These are phyloP conservation scores for Tanytarsus gracilentus DNA, from an alignment of 2,888 invertebrate genomes.

Conservation along the genomic window DNA sequence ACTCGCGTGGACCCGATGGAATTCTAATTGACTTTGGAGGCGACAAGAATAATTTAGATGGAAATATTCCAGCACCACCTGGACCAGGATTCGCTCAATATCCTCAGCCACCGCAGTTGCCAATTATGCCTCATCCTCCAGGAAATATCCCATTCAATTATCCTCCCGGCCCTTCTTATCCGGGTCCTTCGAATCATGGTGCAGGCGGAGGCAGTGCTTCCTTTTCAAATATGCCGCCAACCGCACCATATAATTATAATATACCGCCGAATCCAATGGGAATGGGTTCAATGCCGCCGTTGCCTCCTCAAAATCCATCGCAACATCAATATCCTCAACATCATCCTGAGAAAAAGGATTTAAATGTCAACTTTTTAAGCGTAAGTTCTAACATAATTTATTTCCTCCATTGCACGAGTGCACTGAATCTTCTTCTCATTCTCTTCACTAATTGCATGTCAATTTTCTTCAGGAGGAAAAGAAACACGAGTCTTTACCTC, in stretches of 20 bases:
- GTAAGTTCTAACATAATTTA: slow-evolving; percentile 35
- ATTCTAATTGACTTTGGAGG: slow-evolving; percentile 56
- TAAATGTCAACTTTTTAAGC: slow-evolving; percentile 51
- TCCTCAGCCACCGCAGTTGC: slow-evolving; percentile 60
- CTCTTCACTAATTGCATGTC: background rate
- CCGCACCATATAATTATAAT: slow-evolving; percentile 35
- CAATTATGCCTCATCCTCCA: slow-evolving; percentile 47
- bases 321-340: slow-evolving; percentile 32
- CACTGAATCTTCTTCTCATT: background rate
- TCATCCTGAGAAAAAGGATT: slow-evolving; percentile 50
- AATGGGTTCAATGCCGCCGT: slow-evolving; percentile 57
- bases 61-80: slow-evolving; percentile 49
- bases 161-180: slow-evolving; percentile 50
- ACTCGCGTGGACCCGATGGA: slow-evolving; percentile 49
- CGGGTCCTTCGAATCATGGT: slow-evolving; percentile 43
- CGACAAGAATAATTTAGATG: slow-evolving; percentile 51
- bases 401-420: background rate
- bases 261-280: slow-evolving; percentile 41
- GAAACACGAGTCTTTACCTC: slow-evolving; percentile 38
- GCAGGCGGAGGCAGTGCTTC: slow-evolving; percentile 45
- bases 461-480: slow-evolving; percentile 49
- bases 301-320: slow-evolving; percentile 49
- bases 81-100: slow-evolving; percentile 76
- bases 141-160: slow-evolving; percentile 56
- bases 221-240: slow-evolving; percentile 32